phyloP scores from a whole-genome alignment of 2,113 vertebrate species.

The Pycnonotus jocosus region DNA sequence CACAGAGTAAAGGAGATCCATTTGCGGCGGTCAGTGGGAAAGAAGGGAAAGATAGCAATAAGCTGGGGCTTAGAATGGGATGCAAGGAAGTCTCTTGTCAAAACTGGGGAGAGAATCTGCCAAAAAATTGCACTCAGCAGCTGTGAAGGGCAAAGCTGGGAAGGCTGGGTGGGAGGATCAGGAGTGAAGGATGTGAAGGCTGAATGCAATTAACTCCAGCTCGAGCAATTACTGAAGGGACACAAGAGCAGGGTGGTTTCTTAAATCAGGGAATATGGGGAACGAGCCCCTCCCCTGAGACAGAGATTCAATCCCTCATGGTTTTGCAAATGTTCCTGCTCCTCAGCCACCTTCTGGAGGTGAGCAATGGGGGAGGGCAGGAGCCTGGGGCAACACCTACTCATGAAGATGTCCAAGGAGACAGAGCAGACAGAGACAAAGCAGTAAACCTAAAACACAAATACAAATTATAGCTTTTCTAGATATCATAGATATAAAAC shows the following conservation, averaged over 20 bases:
- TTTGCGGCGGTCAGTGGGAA: neutral
- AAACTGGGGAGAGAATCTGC: neutral
- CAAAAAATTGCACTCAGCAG: neutral
- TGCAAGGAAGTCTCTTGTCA: neutral
- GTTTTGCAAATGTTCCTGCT: neutral
- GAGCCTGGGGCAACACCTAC: neutral
- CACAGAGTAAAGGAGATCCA: neutral
- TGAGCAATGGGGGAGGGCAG: neutral
- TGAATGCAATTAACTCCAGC: neutral
- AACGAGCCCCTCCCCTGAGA: neutral
- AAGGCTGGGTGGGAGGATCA: neutral
- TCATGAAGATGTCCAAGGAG: neutral
- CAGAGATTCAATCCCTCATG: fast-evolving
- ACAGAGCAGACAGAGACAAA: neutral
- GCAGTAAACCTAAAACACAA: neutral
- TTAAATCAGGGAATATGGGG: neutral
- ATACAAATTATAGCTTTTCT: neutral
- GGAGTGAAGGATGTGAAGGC: neutral
- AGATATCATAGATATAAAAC: neutral
- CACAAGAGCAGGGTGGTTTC: fast-evolving
- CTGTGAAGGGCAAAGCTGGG: neutral
- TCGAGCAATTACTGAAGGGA: neutral
- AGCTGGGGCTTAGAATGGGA: neutral
- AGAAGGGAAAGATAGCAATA: neutral
- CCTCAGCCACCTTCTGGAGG: neutral